phyloP scores from a whole-genome alignment of 2,888 invertebrate genomes.

The Lepidonotus clava region DNA sequence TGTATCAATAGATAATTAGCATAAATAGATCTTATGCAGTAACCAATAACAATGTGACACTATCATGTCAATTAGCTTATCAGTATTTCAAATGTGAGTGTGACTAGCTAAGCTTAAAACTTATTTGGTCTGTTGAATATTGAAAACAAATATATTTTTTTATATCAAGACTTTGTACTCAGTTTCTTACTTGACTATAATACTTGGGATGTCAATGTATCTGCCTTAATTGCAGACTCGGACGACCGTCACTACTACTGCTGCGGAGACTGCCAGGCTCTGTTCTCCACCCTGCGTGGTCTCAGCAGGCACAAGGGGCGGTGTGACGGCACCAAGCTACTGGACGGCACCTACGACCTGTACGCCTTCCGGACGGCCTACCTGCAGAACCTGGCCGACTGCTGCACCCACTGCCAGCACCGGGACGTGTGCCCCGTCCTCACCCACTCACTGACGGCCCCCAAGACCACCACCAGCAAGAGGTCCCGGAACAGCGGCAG shows the following conservation, averaged over 20 bases:
- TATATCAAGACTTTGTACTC: too few species aligned
- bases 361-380: not conserved
- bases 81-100: too few species aligned
- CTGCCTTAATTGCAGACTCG: not conserved
- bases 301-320: not conserved
- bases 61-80: too few species aligned
- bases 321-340: not conserved
- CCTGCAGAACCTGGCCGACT: not conserved
- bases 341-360: not conserved
- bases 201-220: too few species aligned
- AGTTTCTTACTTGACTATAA: too few species aligned
- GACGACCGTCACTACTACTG: constrained; percentile 40
- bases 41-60: too few species aligned
- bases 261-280: constrained; percentile 31
- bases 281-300: not conserved
- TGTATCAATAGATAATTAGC: too few species aligned
- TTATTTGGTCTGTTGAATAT: too few species aligned
- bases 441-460: not conserved
- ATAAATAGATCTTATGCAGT: too few species aligned
- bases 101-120: too few species aligned
- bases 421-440: not conserved
- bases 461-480: not conserved
- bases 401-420: not conserved
- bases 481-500: not conserved
- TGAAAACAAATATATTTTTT: too few species aligned